Evolutionary conservation across 1,140 invertebrate genomes (phyloP).

Genomic region (Dinothrombium tinctorium): DNA sequence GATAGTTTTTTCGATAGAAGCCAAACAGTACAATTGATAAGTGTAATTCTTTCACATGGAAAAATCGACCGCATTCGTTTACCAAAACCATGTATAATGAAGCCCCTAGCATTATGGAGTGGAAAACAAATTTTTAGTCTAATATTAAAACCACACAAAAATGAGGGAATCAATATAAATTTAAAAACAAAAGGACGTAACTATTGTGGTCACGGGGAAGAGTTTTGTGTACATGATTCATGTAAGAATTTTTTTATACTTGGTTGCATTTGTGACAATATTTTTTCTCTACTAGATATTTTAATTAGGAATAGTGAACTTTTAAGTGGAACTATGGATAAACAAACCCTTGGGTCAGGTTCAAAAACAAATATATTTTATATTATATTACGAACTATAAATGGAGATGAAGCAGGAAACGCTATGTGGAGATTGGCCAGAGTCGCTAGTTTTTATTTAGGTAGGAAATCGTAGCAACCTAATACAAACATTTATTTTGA

Average conservation of each 20-base stretch:
- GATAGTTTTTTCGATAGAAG: constrained; percentile 66
- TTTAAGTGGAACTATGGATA: constrained; percentile 71
- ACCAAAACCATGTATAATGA: constrained; percentile 73
- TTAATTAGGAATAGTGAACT: constrained; percentile 82
- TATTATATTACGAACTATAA: constrained; percentile 71
- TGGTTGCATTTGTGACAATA: constrained; percentile 1
- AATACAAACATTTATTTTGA: background rate
- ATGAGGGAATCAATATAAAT: constrained; percentile 55
- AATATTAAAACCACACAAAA: constrained; percentile 57
- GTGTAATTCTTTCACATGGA: constrained; percentile 45
- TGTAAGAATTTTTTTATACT: constrained; percentile 32
- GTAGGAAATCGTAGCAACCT: constrained; percentile 20
- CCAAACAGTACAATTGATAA: constrained; percentile 37
- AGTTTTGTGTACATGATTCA: constrained; percentile 69
- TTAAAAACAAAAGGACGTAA: constrained; percentile 72
- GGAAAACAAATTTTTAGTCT: constrained; percentile 88
- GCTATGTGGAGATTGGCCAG: constrained; percentile 77
- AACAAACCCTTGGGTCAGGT: constrained; percentile 75
- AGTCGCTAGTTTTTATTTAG: constrained; percentile 61
- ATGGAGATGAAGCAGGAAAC: constrained; percentile 58
- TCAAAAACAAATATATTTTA: constrained; percentile 94
- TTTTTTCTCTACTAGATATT: constrained; percentile 35
- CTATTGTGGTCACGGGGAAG: constrained; percentile 47
- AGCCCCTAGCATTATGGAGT: constrained; percentile 69
- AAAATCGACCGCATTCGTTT: constrained; percentile 52